Evolutionary conservation across 1,140 invertebrate species (phyloP).

Genomic region (Oppia nitens): DNA sequence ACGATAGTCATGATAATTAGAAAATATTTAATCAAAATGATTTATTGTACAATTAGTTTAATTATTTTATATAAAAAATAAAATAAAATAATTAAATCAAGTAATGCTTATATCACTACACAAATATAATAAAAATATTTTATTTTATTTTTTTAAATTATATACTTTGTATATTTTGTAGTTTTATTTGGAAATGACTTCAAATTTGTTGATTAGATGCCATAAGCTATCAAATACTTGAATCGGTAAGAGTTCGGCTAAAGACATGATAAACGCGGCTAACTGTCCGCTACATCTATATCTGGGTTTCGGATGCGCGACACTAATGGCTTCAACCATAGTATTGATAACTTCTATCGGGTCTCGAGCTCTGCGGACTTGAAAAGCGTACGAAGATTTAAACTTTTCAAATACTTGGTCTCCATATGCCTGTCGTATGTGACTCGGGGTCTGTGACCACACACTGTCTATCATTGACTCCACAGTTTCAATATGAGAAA

Average conservation of each 20-base stretch:
- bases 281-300: background rate
- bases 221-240: background rate
- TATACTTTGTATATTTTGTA: background rate
- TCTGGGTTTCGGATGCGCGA: background rate
- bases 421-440: background rate
- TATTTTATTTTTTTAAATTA: too few relatives aligned
- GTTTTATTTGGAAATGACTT: background rate
- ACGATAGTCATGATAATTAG: too few relatives aligned
- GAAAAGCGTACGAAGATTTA: background rate
- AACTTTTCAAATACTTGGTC: background rate
- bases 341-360: background rate
- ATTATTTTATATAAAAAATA: too few relatives aligned
- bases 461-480: background rate
- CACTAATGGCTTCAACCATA: background rate
- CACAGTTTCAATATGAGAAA: constrained; percentile 19
- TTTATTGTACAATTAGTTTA: too few relatives aligned
- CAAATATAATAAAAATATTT: too few relatives aligned
- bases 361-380: background rate
- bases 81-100: too few relatives aligned
- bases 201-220: background rate
- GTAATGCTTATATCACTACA: too few relatives aligned
- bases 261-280: background rate
- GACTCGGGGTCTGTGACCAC: background rate
- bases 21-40: too few relatives aligned
- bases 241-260: background rate